Evolutionary conservation across 2,113 vertebrate genomes (phyloP), one percentile per base, ranked within the genome.

Genomic region (Limnothrissa miodon): DNA sequence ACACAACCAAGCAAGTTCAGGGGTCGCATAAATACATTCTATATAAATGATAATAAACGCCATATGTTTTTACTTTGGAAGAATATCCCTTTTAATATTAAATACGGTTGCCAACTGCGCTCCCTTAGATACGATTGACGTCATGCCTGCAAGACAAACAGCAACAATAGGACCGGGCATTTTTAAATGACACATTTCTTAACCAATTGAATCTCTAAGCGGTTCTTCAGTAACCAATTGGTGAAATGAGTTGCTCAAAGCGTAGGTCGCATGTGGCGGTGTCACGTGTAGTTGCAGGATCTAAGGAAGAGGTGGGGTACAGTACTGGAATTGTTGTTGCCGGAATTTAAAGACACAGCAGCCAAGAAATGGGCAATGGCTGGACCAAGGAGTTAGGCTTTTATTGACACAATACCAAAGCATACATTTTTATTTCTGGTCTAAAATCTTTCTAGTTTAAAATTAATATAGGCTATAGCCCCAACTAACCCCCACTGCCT

Each of bases 241-340:
- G 56, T 79, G 11, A 10, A 70, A 17, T 6, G 9, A 79, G 90
- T 88, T 59, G 90, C 91, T 83, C 78, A 19, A 7, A 4, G 19
- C 11, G 21, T 2, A 80, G 46, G 81, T 87, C 53, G 59, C 88
- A 83, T 85, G 83, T 78, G 86, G 81, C 78, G 25, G 13, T 62
- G 90, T 94, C 93, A 95, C 93, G 93, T 93, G 92, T 90, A 88
- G 78, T 82, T 56, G 89, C 85, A 85, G 88, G 89, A 86, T 88
- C 86, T 83, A 45, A 89, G 87, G 83, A 86, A 89, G 89, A 90
- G 91, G 90, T 87, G 91, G 89, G 91, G 87, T 62, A 74, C 51
- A 39, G 51, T 56, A 81, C 82, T 44, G 19, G 59, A 80, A 83
- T 89, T 90, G 87, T 90, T 90, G 87, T 90, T 80, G 78, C 82